These are phyloP conservation scores for Cnemophilus loriae DNA, from an alignment of 2,113 vertebrate genomes.

Conservation along the genomic window DNA sequence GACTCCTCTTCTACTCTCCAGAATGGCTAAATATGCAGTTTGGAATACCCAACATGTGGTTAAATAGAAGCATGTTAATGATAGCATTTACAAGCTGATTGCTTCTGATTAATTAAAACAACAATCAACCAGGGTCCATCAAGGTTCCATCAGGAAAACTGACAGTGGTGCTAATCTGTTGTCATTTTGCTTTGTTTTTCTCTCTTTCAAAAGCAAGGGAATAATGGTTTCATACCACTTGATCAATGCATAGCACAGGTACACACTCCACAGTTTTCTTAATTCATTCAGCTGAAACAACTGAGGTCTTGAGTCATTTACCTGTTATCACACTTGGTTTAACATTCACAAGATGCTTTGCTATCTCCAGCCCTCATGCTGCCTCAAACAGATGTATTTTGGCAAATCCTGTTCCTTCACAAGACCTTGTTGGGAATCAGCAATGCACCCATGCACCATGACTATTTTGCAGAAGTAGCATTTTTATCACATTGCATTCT, in stretches of 20 bases:
- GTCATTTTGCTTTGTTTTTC: neutral
- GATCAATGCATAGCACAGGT: neutral
- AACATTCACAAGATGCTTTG: neutral
- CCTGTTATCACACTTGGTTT: neutral
- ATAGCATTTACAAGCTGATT: constrained; percentile 27
- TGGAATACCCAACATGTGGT: neutral
- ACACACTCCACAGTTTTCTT: neutral
- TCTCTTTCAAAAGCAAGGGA: neutral
- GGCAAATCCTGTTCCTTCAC: neutral
- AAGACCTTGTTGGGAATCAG: neutral
- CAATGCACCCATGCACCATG: neutral
- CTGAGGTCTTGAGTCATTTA: neutral
- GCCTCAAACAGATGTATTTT: neutral
- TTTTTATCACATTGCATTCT: constrained; percentile 30
- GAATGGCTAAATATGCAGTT: neutral
- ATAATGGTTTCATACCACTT: neutral
- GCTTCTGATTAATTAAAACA: constrained; percentile 28
- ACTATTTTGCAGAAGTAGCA: neutral
- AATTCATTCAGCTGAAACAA: neutral
- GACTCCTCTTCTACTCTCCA: neutral
- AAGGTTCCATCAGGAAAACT: neutral
- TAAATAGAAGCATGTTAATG: constrained; percentile 19
- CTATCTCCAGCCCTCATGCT: neutral
- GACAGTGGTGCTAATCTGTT: neutral
- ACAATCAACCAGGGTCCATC: neutral